Evolutionary conservation across 92 coral and sea anemone species (phyloP), one percentile per base, ranked within the genome.

Genomic region (Actinernus sp.): DNA sequence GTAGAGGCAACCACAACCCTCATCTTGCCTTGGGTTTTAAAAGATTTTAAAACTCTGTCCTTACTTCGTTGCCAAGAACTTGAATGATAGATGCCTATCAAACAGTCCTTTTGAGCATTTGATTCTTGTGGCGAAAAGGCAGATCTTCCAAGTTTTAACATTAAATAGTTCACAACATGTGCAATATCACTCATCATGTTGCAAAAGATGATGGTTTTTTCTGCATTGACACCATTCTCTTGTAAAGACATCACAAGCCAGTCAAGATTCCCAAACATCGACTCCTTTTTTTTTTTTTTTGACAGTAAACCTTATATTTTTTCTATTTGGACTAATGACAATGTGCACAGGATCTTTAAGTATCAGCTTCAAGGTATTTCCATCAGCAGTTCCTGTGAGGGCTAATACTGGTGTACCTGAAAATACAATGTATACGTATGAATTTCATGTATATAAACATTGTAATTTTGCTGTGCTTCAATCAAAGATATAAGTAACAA

Each of bases 11-110:
- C n/a, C 10, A 54, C 75, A 2, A 65, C 52, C 44, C 69, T 65
- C 8, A 53, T 44, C 45, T 54, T 76, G n/a, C 83, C 83, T 26
- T 48, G 7, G 7, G 9, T 48, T 29, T 68, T 78, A 10, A 67
- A 47, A 1, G 77, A 67, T 2, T 45, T 18, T 3, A 43, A 3
- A 2, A 63, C 63, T 9, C 65, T 18, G 6, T 61, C 55, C 31
- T 74, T 74, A 19, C 37, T 31, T 16, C 40, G 40, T 23, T 7
- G 18, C 52, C 58, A 65, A 7, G 76, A 53, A 2, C 23, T 17
- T 9, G 78, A 68, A 31, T 78, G 85, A 41, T 48, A 78, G 24
- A 78, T 78, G 23, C 63, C 85, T n/a, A 58, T 6, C 31, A 68
- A 11, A 22, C 85, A 68, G 68, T 68, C 37, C 13, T 24, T 23